A percentile compares a stretch with the other conserved stretches of the same genome.
phyloP scores from a whole-genome alignment of 2,888 invertebrate species.

The Eristalis intricaria region DNA sequence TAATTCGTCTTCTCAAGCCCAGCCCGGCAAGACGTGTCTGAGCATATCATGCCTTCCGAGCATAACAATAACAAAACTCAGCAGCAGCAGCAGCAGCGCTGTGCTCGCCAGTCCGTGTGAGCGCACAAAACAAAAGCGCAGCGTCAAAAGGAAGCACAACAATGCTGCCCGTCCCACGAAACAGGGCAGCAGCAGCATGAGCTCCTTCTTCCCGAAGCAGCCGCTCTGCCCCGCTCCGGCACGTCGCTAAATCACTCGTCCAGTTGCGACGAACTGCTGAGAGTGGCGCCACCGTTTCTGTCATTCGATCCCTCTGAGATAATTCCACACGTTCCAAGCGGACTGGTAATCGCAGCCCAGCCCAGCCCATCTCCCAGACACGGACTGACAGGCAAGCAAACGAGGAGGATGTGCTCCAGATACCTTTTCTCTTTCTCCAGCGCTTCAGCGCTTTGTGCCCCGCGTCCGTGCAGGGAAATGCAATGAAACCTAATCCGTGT shows the following conservation, averaged over 20 bases:
- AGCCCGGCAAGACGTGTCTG: constrained; percentile 2
- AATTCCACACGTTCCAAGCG: constrained; percentile 54
- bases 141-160: constrained; percentile 50
- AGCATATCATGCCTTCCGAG: constrained; percentile 46
- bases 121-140: constrained; percentile 27
- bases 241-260: not conserved
- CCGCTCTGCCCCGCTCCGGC: not conserved
- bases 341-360: constrained; percentile 22
- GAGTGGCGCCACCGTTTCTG: constrained; percentile 66
- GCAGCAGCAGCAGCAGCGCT: constrained; percentile 3
- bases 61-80: constrained; percentile 64
- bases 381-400: not conserved
- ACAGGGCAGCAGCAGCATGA: not conserved
- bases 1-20: constrained; percentile 46
- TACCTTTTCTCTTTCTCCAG: constrained; percentile 25
- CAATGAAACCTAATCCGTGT: constrained; percentile 70
- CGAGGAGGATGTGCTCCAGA: constrained; percentile 58
- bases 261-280: constrained; percentile 44
- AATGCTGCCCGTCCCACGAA: constrained; percentile 30
- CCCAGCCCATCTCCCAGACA: constrained; percentile 26
- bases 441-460: constrained; percentile 18
- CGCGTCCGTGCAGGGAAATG: constrained; percentile 42
- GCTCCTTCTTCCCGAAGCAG: constrained; percentile 3
- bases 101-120: constrained; percentile 40
- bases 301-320: constrained; percentile 71